Base-by-base conservation (phyloP, 1,140 invertebrate species). In the Stenopsyche tienmushanensis region DNA sequence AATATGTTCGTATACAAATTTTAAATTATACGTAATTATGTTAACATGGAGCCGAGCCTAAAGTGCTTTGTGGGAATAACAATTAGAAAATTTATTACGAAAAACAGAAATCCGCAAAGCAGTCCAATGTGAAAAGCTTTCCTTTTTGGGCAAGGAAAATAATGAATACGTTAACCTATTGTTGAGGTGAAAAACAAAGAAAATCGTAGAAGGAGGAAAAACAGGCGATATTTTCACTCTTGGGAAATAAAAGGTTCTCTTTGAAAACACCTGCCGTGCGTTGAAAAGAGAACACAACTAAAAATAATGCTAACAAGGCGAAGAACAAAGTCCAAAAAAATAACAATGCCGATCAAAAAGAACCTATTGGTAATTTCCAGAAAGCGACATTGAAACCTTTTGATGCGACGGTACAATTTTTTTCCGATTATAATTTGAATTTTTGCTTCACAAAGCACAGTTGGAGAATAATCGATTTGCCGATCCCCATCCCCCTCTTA, bases 91-190 rank as follows among this genome's bases (percentile, higher is more conserved):
- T 52, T 52, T 52, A 52, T 52, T 23, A 23, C 49, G 21, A 24
- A 52, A 52, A 52, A 52, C 49, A 24, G 21, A 52, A n/a, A 52
- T 52, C 49, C 26, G 21, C 49, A 52, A 52, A 52, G 49, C 49
- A 8, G 49, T 25, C 49, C 15, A 10, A 52, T 25, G 49, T 52
- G 18, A 52, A 52, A 24, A 24, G 49, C 49, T 52, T 24, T 52
- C 23, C 49, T 20, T 49, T 49, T 49, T 52, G 49, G n/a, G 20
- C 20, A 52, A 10, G 1, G 49, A 49, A 52, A 52, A 52, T 24
- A 52, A 52, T 52, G 49, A 52, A 52, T 52, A 52, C 49, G 21
- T 52, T n/a, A 24, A 52, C 49, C 49, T 52, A 24, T 52, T 52
- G 49, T 52, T 21, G 8, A 8, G 8, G 49, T 24, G 18, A 52